Conservation (phyloP, 2,797 vertebrate genomes). For the Pterois miles region DNA sequence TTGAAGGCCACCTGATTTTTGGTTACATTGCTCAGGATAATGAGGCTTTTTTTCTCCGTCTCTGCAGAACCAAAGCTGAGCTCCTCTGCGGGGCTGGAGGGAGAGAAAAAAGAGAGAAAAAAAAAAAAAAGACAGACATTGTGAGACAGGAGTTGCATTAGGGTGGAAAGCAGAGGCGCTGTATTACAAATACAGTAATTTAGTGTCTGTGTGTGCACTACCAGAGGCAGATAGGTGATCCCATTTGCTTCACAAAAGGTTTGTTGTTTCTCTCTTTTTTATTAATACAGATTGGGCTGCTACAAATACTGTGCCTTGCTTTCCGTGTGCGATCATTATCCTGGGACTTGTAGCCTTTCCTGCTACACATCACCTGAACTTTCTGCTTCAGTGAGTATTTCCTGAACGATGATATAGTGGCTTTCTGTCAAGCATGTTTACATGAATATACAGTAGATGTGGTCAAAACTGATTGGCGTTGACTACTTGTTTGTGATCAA, state of each 20-base stretch:
- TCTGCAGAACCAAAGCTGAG: constrained; percentile 94
- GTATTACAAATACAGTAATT: background rate
- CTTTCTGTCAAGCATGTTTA: background rate
- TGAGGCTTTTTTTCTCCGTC: constrained; percentile 93
- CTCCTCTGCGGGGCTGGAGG: constrained; percentile 93
- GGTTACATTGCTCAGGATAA: constrained; percentile 93
- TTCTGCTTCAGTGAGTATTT: background rate
- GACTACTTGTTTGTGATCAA: background rate
- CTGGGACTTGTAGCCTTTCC: constrained; percentile 18
- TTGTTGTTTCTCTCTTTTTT: constrained; percentile 25
- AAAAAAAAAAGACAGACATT: background rate
- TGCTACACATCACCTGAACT: constrained; percentile 7
- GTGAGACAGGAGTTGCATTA: constrained; percentile 2
- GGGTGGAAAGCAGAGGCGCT: background rate
- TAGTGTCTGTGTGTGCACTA: background rate
- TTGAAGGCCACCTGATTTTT: constrained; percentile 98
- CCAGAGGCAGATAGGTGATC: background rate
- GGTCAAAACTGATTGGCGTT: background rate
- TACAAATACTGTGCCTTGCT: background rate
- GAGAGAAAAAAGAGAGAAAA: constrained; percentile 1
- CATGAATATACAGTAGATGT: background rate
- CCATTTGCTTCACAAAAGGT: constrained; percentile 7
- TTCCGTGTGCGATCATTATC: constrained; percentile 20
- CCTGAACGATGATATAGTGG: background rate
- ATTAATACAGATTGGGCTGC: constrained; percentile 6